phyloP scores from a whole-genome alignment of 37 sponge, comb jelly and placozoan genomes.

The Halichondria panicea region DNA sequence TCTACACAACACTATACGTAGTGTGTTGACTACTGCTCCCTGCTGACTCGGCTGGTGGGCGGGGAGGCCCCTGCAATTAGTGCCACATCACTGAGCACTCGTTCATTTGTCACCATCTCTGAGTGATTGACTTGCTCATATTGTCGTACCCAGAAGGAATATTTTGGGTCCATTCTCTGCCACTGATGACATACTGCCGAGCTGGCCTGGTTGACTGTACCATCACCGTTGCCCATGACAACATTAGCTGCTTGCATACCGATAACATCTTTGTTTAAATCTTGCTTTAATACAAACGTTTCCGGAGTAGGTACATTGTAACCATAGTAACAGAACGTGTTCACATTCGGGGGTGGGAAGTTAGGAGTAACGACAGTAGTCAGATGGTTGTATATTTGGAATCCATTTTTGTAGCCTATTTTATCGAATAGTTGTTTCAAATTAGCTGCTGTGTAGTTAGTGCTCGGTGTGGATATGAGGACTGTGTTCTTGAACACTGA shows the following conservation, averaged over 20 bases:
- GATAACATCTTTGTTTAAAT: background rate
- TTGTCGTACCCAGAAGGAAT: too few species aligned
- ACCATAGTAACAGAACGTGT: constrained; percentile 74
- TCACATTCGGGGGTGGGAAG: constrained; percentile 49
- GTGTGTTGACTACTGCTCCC: too few species aligned
- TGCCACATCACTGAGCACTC: too few species aligned
- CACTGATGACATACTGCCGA: constrained; percentile 64
- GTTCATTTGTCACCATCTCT: too few species aligned
- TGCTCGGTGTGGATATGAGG: background rate
- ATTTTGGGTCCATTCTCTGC: too few species aligned
- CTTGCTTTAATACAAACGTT: constrained; percentile 3
- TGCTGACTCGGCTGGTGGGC: too few species aligned
- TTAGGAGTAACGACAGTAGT: constrained; percentile 20
- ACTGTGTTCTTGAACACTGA: background rate
- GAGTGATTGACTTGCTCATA: too few species aligned
- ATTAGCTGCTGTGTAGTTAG: constrained; percentile 68
- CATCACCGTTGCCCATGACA: constrained; percentile 63
- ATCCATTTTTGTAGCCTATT: constrained; percentile 30
- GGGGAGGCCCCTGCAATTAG: too few species aligned
- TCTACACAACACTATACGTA: too few species aligned
- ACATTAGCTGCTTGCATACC: too few species aligned
- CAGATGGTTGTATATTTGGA: constrained; percentile 24
- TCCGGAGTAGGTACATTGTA: constrained; percentile 16
- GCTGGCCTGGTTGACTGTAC: constrained; percentile 58
- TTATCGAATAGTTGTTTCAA: constrained; percentile 55